A percentile compares a stretch with the other conserved stretches of the same genome.
Conservation (phyloP, 2,797 vertebrate species). For the Lutjanus campechanus region DNA sequence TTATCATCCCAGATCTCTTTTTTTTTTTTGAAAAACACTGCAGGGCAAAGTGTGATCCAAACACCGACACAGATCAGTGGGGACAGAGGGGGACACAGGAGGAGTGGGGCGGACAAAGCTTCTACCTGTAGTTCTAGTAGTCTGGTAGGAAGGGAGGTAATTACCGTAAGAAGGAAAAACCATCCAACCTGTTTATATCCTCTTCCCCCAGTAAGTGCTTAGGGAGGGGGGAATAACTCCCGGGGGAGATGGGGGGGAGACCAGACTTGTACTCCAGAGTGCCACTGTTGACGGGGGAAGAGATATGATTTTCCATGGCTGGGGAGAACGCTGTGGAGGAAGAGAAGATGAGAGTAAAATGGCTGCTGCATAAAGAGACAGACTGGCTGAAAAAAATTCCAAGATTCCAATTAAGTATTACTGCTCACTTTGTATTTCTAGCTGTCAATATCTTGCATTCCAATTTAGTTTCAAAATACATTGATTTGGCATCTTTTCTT, state of each 20-base stretch:
- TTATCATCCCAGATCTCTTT: neutral
- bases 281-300: conserved; percentile 91
- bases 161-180: conserved; percentile 89
- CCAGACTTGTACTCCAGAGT: conserved; percentile 96
- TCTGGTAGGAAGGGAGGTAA: conserved; percentile 78
- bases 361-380: neutral
- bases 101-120: conserved; percentile 31
- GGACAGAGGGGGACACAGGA: conserved; percentile 9
- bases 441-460: neutral
- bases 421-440: neutral
- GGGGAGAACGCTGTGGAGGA: conserved; percentile 91
- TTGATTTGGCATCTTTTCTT: neutral
- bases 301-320: conserved; percentile 96
- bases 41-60: neutral
- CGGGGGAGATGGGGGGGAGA: conserved; percentile 92
- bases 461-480: neutral
- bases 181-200: conserved; percentile 97
- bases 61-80: conserved; percentile 30
- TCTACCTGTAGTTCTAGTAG: conserved; percentile 77
- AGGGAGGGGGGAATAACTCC: conserved; percentile 95
- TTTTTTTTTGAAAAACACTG: conserved; percentile 45
- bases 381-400: neutral
- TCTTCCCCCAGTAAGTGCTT: conserved; percentile 97
- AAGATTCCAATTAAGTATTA: neutral
- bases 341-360: conserved; percentile 10